These are phyloP conservation scores for Pandemis cinnamomeana DNA, from an alignment of 2,888 invertebrate species.

Conservation along the genomic window DNA sequence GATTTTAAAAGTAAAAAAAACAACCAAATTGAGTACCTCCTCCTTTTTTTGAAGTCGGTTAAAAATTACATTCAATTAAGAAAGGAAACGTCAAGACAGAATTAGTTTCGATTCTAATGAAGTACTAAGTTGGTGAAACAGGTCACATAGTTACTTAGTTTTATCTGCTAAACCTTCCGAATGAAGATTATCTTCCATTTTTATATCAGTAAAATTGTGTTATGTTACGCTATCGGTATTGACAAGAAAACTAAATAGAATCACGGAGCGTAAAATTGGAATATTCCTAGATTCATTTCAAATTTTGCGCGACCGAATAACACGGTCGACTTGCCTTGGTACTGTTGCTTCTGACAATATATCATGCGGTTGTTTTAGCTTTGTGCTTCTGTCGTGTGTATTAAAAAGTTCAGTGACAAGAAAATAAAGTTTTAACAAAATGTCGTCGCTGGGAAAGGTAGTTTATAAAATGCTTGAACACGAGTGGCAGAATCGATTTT, in stretches of 20 bases:
- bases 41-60: no score
- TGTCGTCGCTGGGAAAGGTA: slow-evolving; percentile 14
- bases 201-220: neutral
- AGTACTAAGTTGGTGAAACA: no score
- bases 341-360: slow-evolving; percentile 64
- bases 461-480: slow-evolving; percentile 6
- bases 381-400: slow-evolving; percentile 62
- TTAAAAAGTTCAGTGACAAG: slow-evolving; percentile 37
- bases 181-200: neutral
- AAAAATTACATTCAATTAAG: no score
- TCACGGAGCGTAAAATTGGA: slow-evolving; percentile 64
- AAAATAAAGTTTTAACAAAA: slow-evolving; percentile 22
- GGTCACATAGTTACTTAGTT: no score
- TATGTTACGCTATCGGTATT: slow-evolving; percentile 37
- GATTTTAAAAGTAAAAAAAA: no score
- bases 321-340: slow-evolving; percentile 61
- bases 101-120: no score
- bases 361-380: slow-evolving; percentile 73
- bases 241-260: slow-evolving; percentile 56
- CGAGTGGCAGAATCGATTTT: neutral
- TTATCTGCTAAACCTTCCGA: neutral
- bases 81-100: no score
- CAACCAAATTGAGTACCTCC: no score
- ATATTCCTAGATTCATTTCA: slow-evolving; percentile 54
- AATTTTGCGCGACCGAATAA: slow-evolving; percentile 63